Evolutionary conservation across 2,797 vertebrate genomes (phyloP).

Genomic region (Bryconaethiops microstoma): DNA sequence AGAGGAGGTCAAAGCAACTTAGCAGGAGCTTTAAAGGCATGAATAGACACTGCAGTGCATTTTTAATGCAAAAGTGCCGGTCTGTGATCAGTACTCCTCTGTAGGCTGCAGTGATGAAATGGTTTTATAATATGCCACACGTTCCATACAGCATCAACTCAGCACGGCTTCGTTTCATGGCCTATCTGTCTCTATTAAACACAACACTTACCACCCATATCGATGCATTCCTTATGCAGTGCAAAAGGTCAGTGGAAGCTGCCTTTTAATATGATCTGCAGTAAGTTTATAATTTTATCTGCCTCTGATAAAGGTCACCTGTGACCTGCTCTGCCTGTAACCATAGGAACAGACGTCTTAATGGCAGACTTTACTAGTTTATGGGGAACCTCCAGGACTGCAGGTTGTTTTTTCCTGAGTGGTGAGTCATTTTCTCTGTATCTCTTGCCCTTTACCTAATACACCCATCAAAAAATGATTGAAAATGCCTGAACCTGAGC

Average conservation of each 20-base stretch:
- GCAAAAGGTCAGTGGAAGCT: neutral
- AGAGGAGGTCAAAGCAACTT: neutral
- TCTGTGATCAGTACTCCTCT: neutral
- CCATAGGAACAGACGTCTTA: conserved; percentile 27
- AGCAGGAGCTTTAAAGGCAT: neutral
- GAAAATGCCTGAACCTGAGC: neutral
- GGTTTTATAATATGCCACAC: neutral
- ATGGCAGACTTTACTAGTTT: neutral
- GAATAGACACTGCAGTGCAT: neutral
- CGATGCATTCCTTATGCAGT: neutral
- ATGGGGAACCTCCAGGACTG: neutral
- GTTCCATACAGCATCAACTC: neutral
- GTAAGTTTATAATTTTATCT: conserved; percentile 19
- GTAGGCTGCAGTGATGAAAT: neutral
- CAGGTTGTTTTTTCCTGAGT: neutral
- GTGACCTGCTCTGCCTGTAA: conserved; percentile 16
- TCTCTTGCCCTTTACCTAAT: neutral
- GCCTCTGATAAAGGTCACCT: conserved; percentile 30
- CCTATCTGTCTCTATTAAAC: conserved; percentile 1
- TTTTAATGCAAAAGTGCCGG: neutral
- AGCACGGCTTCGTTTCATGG: neutral
- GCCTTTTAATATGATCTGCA: conserved; percentile 26
- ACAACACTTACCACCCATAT: neutral
- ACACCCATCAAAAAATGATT: neutral
- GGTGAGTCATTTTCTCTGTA: neutral